A percentile compares a stretch with the other conserved stretches of the same genome.
phyloP scores from a whole-genome alignment of 2,888 invertebrate genomes.

The Microdon myrmicae region DNA sequence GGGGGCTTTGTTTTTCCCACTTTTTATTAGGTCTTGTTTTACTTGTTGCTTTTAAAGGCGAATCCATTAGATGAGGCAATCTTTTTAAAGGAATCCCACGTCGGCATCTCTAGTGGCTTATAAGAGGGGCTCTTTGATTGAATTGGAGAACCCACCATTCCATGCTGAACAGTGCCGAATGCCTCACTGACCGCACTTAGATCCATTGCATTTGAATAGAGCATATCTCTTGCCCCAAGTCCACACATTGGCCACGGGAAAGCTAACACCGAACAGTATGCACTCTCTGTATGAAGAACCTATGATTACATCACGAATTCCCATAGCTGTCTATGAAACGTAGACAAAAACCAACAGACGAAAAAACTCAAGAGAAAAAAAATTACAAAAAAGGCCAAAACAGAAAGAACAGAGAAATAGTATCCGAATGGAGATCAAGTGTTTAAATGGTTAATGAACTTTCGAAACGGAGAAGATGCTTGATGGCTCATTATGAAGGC shows the following conservation, averaged over 20 bases:
- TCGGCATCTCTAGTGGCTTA: slow-evolving; percentile 2
- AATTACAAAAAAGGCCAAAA: too few species aligned
- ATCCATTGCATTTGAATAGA: slow-evolving; percentile 35
- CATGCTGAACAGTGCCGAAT: slow-evolving; percentile 3
- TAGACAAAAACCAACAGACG: too few species aligned
- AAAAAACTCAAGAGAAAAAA: too few species aligned
- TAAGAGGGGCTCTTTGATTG: slow-evolving; percentile 23
- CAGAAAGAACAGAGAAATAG: slow-evolving; percentile 4
- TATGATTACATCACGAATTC: too few species aligned
- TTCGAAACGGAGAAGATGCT: slow-evolving; percentile 5
- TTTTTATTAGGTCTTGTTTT: too few species aligned
- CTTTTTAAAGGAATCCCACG: slow-evolving; percentile 19
- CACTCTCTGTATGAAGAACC: too few species aligned
- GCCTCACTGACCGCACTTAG: too few species aligned
- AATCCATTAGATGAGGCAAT: slow-evolving; percentile 29
- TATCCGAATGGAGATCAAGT: slow-evolving; percentile 31
- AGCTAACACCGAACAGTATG: slow-evolving; percentile 1
- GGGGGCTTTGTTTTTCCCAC: slow-evolving; percentile 7
- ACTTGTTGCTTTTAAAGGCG: slow-evolving; percentile 29
- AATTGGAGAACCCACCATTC: slow-evolving; percentile 19
- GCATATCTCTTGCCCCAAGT: slow-evolving; percentile 29
- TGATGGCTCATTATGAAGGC: slow-evolving; percentile 10
- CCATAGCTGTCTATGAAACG: too few species aligned
- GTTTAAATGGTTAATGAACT: slow-evolving; percentile 44
- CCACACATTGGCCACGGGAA: slow-evolving; percentile 1